Base-by-base conservation (phyloP, 2,797 vertebrate genomes). In the Crenichthys baileyi region DNA sequence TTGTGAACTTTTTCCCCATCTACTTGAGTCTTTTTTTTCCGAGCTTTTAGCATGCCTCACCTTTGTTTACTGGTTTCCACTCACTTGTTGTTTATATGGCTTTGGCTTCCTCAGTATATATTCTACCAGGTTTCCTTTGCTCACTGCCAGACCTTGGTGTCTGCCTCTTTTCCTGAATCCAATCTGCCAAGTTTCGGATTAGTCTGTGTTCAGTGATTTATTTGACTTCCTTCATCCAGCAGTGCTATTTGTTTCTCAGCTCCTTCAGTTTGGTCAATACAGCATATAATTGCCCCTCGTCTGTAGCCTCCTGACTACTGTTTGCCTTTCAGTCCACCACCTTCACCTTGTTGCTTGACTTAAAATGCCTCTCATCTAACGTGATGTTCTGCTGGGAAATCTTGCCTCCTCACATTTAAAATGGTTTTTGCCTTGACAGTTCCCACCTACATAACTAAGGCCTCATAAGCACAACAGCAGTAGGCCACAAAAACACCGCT, bases 131-230 rank as follows among this genome's bases (percentile, higher is more conserved):
- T 48, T 53, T 55, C 50, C 51, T 72, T 72, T 39, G 50, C 71
- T 72, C 18, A 6, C 71, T 24, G 71, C 71, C 71, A 72, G 22
- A 72, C n/a, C 50, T 55, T 39, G 24, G 50, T 72, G 50, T 55
- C 50, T 55, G 71, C 51, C 36, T 72, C 51, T 73, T 73, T 73
- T 73, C 51, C 36, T 36, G 51, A n/a, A 31, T 58, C 39, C 72
- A 41, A 41, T 73, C 51, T 39, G 50, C 48, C 29, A 72, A 72
- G 31, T 53, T 73, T 56, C n/a, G 16, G 36, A 56, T 73, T 41
- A 56, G 51, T 56, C 29, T 41, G 5, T 56, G 31, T 73, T 58
- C 53, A 39, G 16, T 39, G 36, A 56, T 73, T 56, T 56, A 73
- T 73, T 56, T 15, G 36, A 7, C 53, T 39, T 56, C 51, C 31